Conservation (phyloP, 1,140 invertebrate genomes). For the Trissolcus basalis region DNA sequence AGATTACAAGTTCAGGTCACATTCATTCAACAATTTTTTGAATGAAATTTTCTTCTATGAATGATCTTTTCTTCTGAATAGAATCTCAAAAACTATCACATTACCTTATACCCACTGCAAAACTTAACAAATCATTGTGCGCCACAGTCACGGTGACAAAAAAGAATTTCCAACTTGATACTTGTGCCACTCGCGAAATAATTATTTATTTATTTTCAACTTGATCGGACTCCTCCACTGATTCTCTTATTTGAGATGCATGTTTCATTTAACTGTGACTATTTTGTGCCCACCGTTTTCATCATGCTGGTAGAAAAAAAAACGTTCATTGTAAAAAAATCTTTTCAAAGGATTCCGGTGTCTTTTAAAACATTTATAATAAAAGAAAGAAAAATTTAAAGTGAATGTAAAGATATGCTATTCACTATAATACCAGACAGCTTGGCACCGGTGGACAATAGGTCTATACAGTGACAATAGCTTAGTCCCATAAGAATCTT, state of each 20-base stretch:
- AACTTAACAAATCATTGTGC: too few relatives aligned
- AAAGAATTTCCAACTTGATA: too few relatives aligned
- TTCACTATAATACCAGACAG: constrained; percentile 52
- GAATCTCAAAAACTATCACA: background rate
- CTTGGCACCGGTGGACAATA: constrained; percentile 61
- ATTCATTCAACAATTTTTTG: background rate
- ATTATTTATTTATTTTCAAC: background rate
- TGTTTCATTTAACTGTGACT: background rate
- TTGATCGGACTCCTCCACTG: too few relatives aligned
- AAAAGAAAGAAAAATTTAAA: constrained; percentile 56
- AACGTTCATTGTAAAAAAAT: constrained; percentile 42
- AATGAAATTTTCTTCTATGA: constrained; percentile 3
- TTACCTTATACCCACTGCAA: too few relatives aligned
- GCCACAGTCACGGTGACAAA: too few relatives aligned
- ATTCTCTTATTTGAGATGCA: background rate
- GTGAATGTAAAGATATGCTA: constrained; percentile 54
- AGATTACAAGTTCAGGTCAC: too few relatives aligned
- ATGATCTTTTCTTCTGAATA: background rate
- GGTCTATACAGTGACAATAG: constrained; percentile 27
- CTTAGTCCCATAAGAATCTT: constrained; percentile 52
- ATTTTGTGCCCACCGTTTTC: background rate
- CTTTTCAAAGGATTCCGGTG: constrained; percentile 49
- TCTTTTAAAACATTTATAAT: constrained; percentile 55
- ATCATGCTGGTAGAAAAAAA: constrained; percentile 29
- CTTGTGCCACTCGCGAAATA: too few relatives aligned